Evolutionary conservation across 2,888 invertebrate genomes (phyloP).

Genomic region (Ophraella communa): DNA sequence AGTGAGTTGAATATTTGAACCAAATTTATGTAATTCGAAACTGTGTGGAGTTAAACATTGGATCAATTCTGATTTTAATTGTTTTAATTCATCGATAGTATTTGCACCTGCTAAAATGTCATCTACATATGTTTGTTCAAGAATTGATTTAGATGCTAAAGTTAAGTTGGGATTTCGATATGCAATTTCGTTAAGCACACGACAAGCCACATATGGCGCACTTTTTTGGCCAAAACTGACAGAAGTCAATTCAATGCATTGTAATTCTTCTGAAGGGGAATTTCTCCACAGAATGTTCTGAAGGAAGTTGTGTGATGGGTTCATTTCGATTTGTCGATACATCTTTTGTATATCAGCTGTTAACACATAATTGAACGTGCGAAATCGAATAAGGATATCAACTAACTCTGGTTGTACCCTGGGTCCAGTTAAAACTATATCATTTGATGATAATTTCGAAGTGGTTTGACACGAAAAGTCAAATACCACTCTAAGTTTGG

Average conservation of each 20-base stretch:
- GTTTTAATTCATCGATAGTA: neutral
- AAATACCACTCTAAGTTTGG: slow-evolving; percentile 30
- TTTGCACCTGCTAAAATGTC: neutral
- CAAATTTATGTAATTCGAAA: neutral
- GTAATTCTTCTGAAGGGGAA: neutral
- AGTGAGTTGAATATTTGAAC: neutral
- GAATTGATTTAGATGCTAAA: neutral
- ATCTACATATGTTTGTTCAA: neutral
- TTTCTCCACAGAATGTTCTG: neutral
- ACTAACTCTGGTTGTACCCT: slow-evolving; percentile 21
- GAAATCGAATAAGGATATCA: slow-evolving; percentile 20
- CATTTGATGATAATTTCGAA: slow-evolving; percentile 8
- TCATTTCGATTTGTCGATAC: slow-evolving; percentile 2
- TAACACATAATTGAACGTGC: slow-evolving; percentile 22
- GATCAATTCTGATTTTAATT: neutral
- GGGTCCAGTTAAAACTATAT: slow-evolving; percentile 11
- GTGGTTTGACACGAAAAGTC: slow-evolving; percentile 19
- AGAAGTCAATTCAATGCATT: too few species aligned
- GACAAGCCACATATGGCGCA: neutral
- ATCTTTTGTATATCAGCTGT: slow-evolving; percentile 20
- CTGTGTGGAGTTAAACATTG: too few species aligned
- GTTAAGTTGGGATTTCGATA: neutral
- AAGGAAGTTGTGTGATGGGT: neutral
- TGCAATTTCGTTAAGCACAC: neutral
- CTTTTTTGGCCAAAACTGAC: neutral